Percentiles rank a stretch among this genome's conserved stretches.
Conservation (phyloP, 2,888 invertebrate species). For the Volucella inflata region DNA sequence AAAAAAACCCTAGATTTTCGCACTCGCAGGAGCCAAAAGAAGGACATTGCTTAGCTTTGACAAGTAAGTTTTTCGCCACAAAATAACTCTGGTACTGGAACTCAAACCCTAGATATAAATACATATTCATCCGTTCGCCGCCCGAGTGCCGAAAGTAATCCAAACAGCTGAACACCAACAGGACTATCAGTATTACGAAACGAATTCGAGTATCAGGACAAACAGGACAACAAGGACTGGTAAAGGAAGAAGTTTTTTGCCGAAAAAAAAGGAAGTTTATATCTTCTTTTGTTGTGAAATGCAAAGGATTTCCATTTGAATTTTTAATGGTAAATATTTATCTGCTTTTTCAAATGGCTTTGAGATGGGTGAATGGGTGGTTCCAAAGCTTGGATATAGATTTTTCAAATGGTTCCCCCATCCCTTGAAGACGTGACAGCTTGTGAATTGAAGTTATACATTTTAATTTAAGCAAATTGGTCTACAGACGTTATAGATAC, state of each 20-base stretch:
- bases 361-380: not conserved
- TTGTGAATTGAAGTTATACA: slow-evolving; percentile 67
- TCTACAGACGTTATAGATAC: slow-evolving; percentile 10
- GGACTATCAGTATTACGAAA: not conserved
- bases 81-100: slow-evolving; percentile 55
- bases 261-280: slow-evolving; percentile 51
- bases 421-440: slow-evolving; percentile 40
- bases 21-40: not conserved
- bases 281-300: slow-evolving; percentile 65
- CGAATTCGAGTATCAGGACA: too few relatives aligned
- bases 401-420: not conserved
- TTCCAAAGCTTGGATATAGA: too few relatives aligned
- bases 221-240: too few relatives aligned
- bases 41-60: slow-evolving; percentile 64
- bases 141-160: slow-evolving; percentile 60
- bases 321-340: slow-evolving; percentile 74
- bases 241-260: not conserved
- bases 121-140: slow-evolving; percentile 62
- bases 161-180: slow-evolving; percentile 38
- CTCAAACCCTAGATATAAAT: slow-evolving; percentile 21
- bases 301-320: slow-evolving; percentile 72
- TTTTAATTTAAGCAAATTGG: slow-evolving; percentile 69
- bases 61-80: slow-evolving; percentile 62
- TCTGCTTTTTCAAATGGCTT: slow-evolving; percentile 36
- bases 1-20: slow-evolving; percentile 2